Conservation (phyloP, 2,888 invertebrate genomes). For the Morpho deidamia region DNA sequence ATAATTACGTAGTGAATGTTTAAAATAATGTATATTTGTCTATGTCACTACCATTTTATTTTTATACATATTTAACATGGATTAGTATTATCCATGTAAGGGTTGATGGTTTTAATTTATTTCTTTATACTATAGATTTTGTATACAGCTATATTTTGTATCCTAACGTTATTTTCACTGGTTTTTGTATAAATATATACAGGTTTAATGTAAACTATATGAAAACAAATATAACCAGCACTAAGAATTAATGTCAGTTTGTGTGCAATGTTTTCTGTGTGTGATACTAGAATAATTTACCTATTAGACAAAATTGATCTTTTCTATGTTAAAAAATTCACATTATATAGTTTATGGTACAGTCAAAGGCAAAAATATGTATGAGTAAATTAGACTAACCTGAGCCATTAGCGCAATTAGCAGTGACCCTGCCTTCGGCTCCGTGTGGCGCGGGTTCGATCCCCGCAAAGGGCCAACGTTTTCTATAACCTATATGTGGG, state of each 20-base stretch:
- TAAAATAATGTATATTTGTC: conserved; percentile 1
- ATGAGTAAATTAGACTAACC: too few relatives aligned
- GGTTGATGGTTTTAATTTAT: conserved; percentile 9
- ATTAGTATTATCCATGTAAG: conserved; percentile 6
- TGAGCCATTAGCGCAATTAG: too few relatives aligned
- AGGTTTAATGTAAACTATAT: conserved; percentile 8
- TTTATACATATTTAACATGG: conserved; percentile 15
- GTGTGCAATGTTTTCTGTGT: conserved; percentile 29
- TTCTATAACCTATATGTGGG: too few relatives aligned
- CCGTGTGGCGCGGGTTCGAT: too few relatives aligned
- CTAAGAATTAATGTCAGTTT: conserved; percentile 22
- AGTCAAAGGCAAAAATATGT: neutral
- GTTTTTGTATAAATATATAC: conserved; percentile 15
- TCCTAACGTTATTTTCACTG: conserved; percentile 15
- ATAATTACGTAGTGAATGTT: neutral
- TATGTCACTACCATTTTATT: conserved; percentile 13
- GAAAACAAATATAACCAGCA: conserved; percentile 12
- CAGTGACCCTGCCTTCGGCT: too few relatives aligned
- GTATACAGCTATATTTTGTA: conserved; percentile 19
- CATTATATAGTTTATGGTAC: neutral
- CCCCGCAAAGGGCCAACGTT: too few relatives aligned
- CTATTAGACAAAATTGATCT: conserved; percentile 4
- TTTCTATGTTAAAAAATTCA: neutral
- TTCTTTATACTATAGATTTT: conserved; percentile 8
- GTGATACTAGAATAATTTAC: conserved; percentile 28